Percentiles rank a stretch among this genome's conserved stretches.
Conservation (phyloP, 2,888 invertebrate genomes). For the Esperia sulphurella region DNA sequence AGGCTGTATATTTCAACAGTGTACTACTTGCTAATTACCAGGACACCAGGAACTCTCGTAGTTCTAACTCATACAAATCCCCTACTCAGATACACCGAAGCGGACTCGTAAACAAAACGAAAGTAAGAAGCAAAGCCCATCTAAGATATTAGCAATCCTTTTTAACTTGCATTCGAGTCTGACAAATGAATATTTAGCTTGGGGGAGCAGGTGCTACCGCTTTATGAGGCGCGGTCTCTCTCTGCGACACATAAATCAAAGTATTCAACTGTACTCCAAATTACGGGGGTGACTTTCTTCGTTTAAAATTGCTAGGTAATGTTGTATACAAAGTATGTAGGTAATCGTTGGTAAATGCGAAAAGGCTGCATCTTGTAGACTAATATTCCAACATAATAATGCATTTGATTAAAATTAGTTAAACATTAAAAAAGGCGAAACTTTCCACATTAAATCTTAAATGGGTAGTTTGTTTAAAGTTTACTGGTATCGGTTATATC, state of each 20-base stretch:
- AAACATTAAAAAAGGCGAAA: too few relatives aligned
- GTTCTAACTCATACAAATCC: not conserved
- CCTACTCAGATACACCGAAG: not conserved
- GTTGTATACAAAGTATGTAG: too few relatives aligned
- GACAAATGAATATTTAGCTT: slow-evolving; percentile 72
- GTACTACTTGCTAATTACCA: too few relatives aligned
- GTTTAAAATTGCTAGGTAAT: slow-evolving; percentile 8
- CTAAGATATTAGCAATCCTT: slow-evolving; percentile 73
- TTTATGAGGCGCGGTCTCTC: slow-evolving; percentile 37
- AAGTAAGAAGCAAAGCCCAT: slow-evolving; percentile 47
- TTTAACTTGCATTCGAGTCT: slow-evolving; percentile 61
- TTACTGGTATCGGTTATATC: too few relatives aligned
- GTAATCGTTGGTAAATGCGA: too few relatives aligned
- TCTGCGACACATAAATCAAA: slow-evolving; percentile 52
- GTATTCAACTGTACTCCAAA: slow-evolving; percentile 28
- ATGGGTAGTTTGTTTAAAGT: too few relatives aligned
- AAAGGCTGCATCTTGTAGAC: too few relatives aligned
- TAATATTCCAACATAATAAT: too few relatives aligned
- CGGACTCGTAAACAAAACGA: slow-evolving; percentile 44
- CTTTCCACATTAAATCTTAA: too few relatives aligned
- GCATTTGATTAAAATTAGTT: too few relatives aligned
- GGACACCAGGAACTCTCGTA: slow-evolving; percentile 1
- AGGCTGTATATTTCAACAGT: too few relatives aligned
- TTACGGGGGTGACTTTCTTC: slow-evolving; percentile 21
- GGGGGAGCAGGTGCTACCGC: slow-evolving; percentile 54